Conservation (phyloP, 2,888 invertebrate genomes). For the Macrophya alboannulata region DNA sequence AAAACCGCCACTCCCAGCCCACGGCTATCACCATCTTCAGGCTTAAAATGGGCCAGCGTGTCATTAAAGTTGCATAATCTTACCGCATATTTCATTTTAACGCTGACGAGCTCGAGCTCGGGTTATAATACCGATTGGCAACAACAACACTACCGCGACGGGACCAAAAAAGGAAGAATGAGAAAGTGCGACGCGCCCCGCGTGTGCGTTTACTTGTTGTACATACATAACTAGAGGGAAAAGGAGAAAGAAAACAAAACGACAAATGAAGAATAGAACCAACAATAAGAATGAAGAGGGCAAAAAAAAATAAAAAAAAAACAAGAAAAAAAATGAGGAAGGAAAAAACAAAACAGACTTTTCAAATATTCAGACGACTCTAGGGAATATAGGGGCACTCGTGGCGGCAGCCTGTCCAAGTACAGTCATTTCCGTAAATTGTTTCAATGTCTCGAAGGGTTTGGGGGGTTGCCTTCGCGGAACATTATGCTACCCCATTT, state of each 20-base stretch:
- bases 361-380: slow-evolving; percentile 50
- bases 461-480: slow-evolving; percentile 43
- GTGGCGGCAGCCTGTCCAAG: slow-evolving; percentile 52
- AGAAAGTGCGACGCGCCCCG: not conserved
- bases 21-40: slow-evolving; percentile 48
- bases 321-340: not conserved
- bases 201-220: not conserved
- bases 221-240: not conserved
- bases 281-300: not conserved
- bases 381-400: slow-evolving; percentile 27
- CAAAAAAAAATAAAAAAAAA: not conserved
- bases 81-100: slow-evolving; percentile 52
- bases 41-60: slow-evolving; percentile 45
- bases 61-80: slow-evolving; percentile 53
- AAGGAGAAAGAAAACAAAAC: not conserved
- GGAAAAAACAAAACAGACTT: not conserved
- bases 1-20: slow-evolving; percentile 22
- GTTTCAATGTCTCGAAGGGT: slow-evolving; percentile 54
- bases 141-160: not conserved
- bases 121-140: slow-evolving; percentile 39
- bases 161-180: not conserved
- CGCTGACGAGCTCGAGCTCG: slow-evolving; percentile 45
- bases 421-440: slow-evolving; percentile 54
- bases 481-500: slow-evolving; percentile 42
- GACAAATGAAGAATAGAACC: slow-evolving; percentile 6